Conservation (phyloP, 2,113 vertebrate species). For the Anhinga rufa region DNA sequence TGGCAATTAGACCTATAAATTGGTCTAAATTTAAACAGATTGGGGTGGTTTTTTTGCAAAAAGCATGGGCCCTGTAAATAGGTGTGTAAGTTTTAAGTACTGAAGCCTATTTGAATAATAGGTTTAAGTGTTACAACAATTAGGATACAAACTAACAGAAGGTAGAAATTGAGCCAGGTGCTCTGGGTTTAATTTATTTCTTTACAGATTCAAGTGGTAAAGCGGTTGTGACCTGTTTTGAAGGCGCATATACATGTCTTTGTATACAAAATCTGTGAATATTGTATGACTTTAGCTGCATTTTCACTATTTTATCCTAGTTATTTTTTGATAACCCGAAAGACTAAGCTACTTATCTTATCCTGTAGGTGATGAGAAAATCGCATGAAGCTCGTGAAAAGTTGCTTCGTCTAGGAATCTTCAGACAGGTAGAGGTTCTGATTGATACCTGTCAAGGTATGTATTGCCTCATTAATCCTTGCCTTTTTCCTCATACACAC, state of each 20-base stretch:
- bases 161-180: background rate
- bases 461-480: background rate
- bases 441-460: constrained; percentile 91
- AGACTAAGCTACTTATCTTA: background rate
- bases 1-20: background rate
- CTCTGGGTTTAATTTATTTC: background rate
- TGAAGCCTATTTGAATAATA: background rate
- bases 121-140: background rate
- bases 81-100: background rate
- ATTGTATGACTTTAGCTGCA: background rate
- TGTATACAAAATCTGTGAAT: background rate
- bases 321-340: background rate
- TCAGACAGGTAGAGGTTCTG: constrained; percentile 92
- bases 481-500: background rate
- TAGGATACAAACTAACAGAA: background rate
- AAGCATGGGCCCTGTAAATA: background rate
- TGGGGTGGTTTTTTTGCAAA: background rate
- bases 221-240: background rate
- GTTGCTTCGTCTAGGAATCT: constrained; percentile 89
- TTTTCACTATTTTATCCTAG: background rate
- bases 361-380: constrained; percentile 87
- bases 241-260: fast-evolving
- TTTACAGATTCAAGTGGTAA: background rate
- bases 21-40: background rate
- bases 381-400: constrained; percentile 89